Evolutionary conservation across 2,113 vertebrate species (phyloP), one percentile per base, ranked within the genome.

Genomic region (Laticauda colubrina): DNA sequence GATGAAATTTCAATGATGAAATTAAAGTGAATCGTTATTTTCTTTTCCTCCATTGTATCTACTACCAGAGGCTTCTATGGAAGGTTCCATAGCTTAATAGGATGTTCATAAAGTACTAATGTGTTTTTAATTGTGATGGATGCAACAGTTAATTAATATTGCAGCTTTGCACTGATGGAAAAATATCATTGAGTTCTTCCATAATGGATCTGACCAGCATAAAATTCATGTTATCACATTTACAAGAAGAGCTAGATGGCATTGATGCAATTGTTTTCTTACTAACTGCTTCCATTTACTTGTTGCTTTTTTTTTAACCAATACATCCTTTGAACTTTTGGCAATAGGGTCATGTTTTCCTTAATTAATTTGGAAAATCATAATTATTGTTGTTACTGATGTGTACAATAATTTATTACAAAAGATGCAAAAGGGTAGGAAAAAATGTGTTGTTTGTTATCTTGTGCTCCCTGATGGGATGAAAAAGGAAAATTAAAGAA

Each of bases 321-420:
- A 29, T n/a, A 90, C 29, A 51, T 81, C 64, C 48, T 24, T 18
- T 81, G 51, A 39, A 24, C 34, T 55, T 90, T 54, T 81, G n/a
- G 51, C 64, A 91, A 5, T 55, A 6, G 26, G 85, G 14, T 91
- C 86, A 10, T 45, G 64, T 69, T 92, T 59, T 92, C 90, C 61
- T 90, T 26, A 56, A 59, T 64, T 2, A 90, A 56, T 93, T 59
- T 92, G 64, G 92, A 92, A 95, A 39, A 87, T 5, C 56, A 92
- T 14, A 69, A 69, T 69, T 3, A 18, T 29, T 45, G 1, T 90
- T 69, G 48, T 53, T 90, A 29, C 26, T 69, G 14, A 69, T 45
- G 45, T 51, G 26, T 69, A n/a, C 6, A 69, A 69, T 20, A 69
- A 51, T 69, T 51, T 69, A 51, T 51, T 18, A n/a, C 43, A 64